These are phyloP conservation scores for Acanthisitta chloris DNA, from an alignment of 2,113 vertebrate genomes.

Conservation along the genomic window DNA sequence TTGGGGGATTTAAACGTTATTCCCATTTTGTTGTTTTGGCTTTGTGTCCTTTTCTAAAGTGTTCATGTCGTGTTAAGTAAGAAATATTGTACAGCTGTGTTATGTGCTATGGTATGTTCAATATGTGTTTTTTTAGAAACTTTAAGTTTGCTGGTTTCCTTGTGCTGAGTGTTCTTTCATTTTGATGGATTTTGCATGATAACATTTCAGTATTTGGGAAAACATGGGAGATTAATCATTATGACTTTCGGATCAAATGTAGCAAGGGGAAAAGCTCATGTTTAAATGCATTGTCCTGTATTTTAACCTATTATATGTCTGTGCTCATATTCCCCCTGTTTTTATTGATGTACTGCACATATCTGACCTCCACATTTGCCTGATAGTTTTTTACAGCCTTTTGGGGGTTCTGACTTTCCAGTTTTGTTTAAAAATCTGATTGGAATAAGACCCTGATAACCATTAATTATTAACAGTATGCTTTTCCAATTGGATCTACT, in stretches of 20 bases:
- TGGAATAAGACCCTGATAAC: background rate
- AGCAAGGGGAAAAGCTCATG: background rate
- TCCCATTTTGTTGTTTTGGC: background rate
- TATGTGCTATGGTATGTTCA: background rate
- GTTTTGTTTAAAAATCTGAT: background rate
- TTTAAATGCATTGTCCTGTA: constrained; percentile 63
- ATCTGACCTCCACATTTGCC: background rate
- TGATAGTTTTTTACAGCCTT: background rate
- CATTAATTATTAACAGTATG: background rate
- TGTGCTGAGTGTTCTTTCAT: background rate
- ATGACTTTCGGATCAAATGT: background rate
- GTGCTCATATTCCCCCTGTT: background rate
- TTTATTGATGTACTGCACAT: constrained; percentile 48
- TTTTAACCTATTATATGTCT: constrained; percentile 55
- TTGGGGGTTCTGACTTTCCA: background rate
- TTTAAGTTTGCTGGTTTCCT: background rate
- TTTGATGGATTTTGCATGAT: constrained; percentile 27
- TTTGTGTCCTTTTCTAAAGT: background rate
- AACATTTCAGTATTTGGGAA: background rate
- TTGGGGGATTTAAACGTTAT: constrained; percentile 42
- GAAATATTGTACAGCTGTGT: background rate
- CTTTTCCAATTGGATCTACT: background rate
- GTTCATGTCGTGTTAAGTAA: background rate
- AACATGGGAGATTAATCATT: background rate
- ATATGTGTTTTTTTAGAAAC: background rate